A percentile compares a stretch with the other conserved stretches of the same genome.
These are phyloP conservation scores for Eulemur mongoz DNA, from an alignment of 2,797 vertebrate genomes.

Conservation along the genomic window DNA sequence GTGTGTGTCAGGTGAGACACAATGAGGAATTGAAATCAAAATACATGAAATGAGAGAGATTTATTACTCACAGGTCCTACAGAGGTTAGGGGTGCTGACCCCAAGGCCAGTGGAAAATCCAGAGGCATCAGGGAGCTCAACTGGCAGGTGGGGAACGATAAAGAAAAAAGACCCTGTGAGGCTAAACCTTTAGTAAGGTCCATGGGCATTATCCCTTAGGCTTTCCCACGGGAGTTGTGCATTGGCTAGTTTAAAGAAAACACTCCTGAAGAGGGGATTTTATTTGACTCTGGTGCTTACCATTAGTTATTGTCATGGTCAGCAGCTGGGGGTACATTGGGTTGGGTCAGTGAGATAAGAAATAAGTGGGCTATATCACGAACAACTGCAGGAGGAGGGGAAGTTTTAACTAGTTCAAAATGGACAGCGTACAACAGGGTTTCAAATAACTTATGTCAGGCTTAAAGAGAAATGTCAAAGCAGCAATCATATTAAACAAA, in stretches of 20 bases:
- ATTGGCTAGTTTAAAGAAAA: neutral
- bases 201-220: neutral
- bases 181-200: neutral
- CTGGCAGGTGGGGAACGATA: neutral
- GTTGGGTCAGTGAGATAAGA: neutral
- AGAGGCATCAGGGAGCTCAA: neutral
- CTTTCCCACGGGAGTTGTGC: neutral
- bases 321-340: accelerated
- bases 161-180: neutral
- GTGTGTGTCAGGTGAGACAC: neutral
- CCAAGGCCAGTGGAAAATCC: neutral
- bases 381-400: neutral
- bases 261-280: neutral
- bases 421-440: neutral
- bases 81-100: neutral
- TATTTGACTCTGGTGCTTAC: neutral
- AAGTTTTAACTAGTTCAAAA: neutral
- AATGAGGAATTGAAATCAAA: neutral
- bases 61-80: neutral
- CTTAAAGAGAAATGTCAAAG: neutral
- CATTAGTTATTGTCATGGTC: neutral
- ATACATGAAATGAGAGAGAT: neutral
- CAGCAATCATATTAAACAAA: neutral
- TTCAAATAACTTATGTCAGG: neutral
- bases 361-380: neutral